These are phyloP conservation scores for Tipula lateralis DNA, from an alignment of 2,888 invertebrate species.

Conservation along the genomic window DNA sequence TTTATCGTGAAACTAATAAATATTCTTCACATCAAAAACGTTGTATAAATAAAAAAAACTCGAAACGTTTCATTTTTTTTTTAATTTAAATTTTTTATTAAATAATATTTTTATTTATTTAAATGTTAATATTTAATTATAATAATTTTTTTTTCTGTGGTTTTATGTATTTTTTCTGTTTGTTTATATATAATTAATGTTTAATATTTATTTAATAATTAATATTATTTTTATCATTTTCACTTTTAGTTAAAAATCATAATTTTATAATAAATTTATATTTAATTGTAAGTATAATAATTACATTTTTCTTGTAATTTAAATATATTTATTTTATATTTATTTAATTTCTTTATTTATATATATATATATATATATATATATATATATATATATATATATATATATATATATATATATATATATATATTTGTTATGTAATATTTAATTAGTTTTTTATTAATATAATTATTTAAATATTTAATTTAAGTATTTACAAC, in stretches of 20 bases:
- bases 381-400: constrained; percentile 5
- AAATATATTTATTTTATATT: neutral
- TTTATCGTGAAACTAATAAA: no score
- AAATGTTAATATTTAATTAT: neutral
- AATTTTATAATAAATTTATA: neutral
- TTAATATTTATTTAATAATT: neutral
- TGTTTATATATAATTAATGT: neutral
- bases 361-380: constrained; percentile 4
- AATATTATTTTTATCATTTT: neutral
- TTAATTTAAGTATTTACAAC: neutral
- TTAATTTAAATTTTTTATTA: neutral
- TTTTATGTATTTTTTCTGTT: neutral
- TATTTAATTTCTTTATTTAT: neutral
- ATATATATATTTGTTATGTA: neutral
- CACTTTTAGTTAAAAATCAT: neutral
- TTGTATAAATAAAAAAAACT: neutral
- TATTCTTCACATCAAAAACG: no score
- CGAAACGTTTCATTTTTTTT: neutral
- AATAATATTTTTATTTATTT: neutral
- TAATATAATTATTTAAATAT: constrained; percentile 5
- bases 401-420: constrained; percentile 5
- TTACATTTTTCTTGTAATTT: neutral
- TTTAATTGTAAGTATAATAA: neutral
- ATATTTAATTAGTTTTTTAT: neutral
- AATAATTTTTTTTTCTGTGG: neutral